These are phyloP conservation scores for Chromis chromis DNA, from an alignment of 2,797 vertebrate genomes.

Conservation along the genomic window DNA sequence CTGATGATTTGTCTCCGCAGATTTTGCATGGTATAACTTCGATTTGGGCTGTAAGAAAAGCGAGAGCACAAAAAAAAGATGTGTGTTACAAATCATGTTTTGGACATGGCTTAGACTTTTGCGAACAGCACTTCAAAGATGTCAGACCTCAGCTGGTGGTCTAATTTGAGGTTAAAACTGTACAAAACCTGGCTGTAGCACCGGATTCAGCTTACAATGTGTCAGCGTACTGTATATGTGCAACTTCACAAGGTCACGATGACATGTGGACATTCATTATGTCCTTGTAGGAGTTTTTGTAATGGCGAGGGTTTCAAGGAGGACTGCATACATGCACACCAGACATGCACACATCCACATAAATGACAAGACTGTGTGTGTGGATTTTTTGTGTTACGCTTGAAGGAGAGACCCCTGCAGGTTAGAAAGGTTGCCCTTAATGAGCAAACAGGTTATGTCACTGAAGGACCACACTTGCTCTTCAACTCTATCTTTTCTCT, in stretches of 20 bases:
- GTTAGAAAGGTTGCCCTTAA: conserved; percentile 55
- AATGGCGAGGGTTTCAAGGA: conserved; percentile 40
- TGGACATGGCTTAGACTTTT: conserved; percentile 12
- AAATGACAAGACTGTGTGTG: conserved; percentile 31
- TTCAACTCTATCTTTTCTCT: conserved; percentile 14
- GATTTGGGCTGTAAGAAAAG: conserved; percentile 92
- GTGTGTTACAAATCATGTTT: conserved; percentile 19
- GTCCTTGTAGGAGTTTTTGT: conserved; percentile 48
- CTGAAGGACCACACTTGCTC: conserved; percentile 36
- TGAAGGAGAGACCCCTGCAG: conserved; percentile 67
- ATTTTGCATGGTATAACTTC: conserved; percentile 99
- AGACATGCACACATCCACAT: conserved; percentile 23
- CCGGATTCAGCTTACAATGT: conserved; percentile 17
- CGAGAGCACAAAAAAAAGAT: conserved; percentile 16
- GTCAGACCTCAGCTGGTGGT: conserved; percentile 40
- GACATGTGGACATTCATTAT: conserved; percentile 67
- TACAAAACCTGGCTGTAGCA: conserved; percentile 26
- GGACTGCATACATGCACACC: conserved; percentile 21
- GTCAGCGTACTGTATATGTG: conserved; percentile 15
- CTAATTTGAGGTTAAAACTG: conserved; percentile 52
- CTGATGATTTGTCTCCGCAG: conserved; percentile 99
- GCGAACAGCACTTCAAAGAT: conserved; percentile 8
- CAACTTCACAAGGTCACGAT: conserved; percentile 64
- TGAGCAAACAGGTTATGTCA: conserved; percentile 63
- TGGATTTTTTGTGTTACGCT: conserved; percentile 38